Conservation (phyloP, 53 echinoderm and acorn worm species). For the Antedon mediterranea region DNA sequence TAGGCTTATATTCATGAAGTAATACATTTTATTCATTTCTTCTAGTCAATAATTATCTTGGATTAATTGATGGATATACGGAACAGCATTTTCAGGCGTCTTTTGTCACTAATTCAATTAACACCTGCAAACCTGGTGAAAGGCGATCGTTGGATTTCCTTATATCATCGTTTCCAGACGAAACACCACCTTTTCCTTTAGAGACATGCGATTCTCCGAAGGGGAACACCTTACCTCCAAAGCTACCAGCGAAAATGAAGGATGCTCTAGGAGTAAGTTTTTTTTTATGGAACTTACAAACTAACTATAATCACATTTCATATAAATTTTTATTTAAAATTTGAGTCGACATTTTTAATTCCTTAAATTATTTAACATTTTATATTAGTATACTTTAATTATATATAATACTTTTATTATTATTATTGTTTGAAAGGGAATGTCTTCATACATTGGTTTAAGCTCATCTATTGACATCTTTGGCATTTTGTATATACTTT, state of each 20-base stretch:
- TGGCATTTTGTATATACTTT: no score
- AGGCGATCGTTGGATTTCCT: neutral
- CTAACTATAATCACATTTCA: no score
- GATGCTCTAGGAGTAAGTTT: neutral
- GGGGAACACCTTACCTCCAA: neutral
- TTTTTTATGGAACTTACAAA: neutral
- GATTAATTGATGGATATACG: slow-evolving; percentile 57
- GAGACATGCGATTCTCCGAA: neutral
- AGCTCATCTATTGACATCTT: no score
- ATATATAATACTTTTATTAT: no score
- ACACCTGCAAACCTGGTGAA: neutral
- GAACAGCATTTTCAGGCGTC: slow-evolving; percentile 37
- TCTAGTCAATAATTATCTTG: slow-evolving; percentile 81
- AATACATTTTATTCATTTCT: neutral
- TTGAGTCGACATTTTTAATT: no score
- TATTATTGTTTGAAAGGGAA: no score
- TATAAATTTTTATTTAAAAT: no score
- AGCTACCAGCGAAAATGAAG: neutral
- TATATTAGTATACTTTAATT: no score
- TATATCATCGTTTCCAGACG: neutral
- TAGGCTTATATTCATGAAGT: no score
- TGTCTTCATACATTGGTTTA: no score
- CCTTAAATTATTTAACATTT: no score
- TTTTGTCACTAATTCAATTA: neutral
- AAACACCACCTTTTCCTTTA: neutral